phyloP scores from a whole-genome alignment of 2,113 vertebrate species.

The Cepphus grylle region DNA sequence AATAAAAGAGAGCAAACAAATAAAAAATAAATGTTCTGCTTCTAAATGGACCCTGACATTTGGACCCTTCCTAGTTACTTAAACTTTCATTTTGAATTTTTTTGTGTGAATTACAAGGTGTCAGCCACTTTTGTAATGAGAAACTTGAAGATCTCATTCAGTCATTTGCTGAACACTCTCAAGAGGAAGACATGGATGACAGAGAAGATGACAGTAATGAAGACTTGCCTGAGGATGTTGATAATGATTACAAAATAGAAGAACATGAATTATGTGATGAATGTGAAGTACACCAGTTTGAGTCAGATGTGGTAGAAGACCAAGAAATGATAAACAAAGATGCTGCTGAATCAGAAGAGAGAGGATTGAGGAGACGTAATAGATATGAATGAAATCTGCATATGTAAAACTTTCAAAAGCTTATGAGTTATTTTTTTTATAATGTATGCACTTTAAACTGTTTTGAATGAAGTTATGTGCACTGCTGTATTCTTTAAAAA shows the following conservation, averaged over 20 bases:
- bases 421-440: background rate
- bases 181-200: constrained; percentile 1
- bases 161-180: constrained; percentile 70
- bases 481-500: constrained; percentile 41
- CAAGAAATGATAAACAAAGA: constrained; percentile 33
- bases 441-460: constrained; percentile 58
- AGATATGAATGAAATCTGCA: constrained; percentile 72
- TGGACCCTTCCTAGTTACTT: background rate
- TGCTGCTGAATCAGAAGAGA: background rate
- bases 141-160: constrained; percentile 85
- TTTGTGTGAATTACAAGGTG: background rate
- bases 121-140: constrained; percentile 72
- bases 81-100: background rate
- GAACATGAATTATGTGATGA: background rate
- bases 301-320: constrained; percentile 25
- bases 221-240: background rate
- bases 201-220: constrained; percentile 7
- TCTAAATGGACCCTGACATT: background rate
- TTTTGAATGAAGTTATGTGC: constrained; percentile 5
- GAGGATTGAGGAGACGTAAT: constrained; percentile 77
- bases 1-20: background rate
- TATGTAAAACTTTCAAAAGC: background rate
- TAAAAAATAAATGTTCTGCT: background rate
- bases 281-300: constrained; percentile 43
- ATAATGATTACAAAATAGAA: constrained; percentile 17